Evolutionary conservation across 2,113 vertebrate genomes (phyloP).

Genomic region (Engraulis encrasicolus): DNA sequence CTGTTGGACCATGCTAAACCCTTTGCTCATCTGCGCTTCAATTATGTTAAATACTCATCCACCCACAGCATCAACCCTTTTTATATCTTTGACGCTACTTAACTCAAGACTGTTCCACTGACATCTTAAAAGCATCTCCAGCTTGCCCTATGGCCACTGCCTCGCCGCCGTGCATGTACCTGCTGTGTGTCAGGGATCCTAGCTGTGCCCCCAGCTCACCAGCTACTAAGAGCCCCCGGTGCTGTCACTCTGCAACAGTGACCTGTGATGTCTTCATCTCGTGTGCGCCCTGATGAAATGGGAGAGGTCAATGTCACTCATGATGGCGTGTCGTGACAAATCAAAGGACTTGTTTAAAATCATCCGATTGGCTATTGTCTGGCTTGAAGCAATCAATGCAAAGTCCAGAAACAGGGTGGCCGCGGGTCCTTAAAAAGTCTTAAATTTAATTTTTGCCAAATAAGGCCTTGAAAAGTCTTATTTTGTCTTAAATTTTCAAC

Average conservation of each 20-base stretch:
- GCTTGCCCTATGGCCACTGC: not conserved
- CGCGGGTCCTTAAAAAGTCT: no score
- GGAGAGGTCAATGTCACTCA: not conserved
- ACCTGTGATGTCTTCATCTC: not conserved
- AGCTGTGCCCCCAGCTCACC: not conserved
- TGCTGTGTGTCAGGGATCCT: not conserved
- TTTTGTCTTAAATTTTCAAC: no score
- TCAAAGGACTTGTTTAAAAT: no score
- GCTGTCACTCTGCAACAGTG: not conserved
- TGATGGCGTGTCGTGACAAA: not conserved
- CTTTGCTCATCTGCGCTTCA: not conserved
- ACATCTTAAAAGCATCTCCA: constrained; percentile 16
- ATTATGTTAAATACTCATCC: not conserved
- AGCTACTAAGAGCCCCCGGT: not conserved
- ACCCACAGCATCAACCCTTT: not conserved
- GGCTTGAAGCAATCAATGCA: no score
- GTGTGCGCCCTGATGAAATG: not conserved
- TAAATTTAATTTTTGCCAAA: no score
- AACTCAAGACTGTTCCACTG: not conserved
- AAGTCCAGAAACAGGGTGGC: no score
- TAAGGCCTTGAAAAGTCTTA: no score
- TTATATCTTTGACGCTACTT: not conserved
- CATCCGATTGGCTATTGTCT: no score
- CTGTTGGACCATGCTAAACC: not conserved
- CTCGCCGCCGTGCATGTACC: no score